These are phyloP conservation scores for Papilio machaon DNA, from an alignment of 1,140 invertebrate species.

Conservation along the genomic window DNA sequence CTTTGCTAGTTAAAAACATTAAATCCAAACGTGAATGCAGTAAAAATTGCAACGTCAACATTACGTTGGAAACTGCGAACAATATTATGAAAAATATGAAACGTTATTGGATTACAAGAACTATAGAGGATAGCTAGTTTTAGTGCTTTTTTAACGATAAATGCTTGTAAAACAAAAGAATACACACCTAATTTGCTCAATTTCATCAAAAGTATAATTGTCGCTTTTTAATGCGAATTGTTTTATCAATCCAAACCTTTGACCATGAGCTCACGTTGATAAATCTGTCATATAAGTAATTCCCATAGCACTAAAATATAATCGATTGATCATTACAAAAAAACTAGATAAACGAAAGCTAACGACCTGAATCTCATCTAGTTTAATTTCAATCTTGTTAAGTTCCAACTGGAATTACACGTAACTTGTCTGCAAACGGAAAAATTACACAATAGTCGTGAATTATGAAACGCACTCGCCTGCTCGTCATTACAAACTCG, in stretches of 20 bases:
- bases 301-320: background rate
- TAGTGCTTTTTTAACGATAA: background rate
- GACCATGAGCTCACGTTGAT: background rate
- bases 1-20: background rate
- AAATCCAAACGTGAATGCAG: slow-evolving; percentile 30
- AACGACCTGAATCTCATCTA: background rate
- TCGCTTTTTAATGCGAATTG: background rate
- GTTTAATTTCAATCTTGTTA: background rate
- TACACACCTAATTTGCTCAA: background rate
- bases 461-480: slow-evolving; percentile 30
- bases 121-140: background rate
- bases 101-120: background rate
- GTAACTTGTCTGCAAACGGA: background rate
- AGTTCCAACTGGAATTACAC: background rate
- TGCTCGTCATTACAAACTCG: background rate
- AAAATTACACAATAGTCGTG: slow-evolving; percentile 36
- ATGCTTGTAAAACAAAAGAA: background rate
- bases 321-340: background rate
- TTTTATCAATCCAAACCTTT: background rate
- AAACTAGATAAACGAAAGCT: background rate
- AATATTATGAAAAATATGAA: background rate
- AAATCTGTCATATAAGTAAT: background rate
- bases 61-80: slow-evolving; percentile 2
- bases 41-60: slow-evolving; percentile 17
- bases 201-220: no score